Evolutionary conservation across 2,888 invertebrate genomes (phyloP), one percentile per base, ranked within the genome.

Genomic region (Drosophila ustulata): DNA sequence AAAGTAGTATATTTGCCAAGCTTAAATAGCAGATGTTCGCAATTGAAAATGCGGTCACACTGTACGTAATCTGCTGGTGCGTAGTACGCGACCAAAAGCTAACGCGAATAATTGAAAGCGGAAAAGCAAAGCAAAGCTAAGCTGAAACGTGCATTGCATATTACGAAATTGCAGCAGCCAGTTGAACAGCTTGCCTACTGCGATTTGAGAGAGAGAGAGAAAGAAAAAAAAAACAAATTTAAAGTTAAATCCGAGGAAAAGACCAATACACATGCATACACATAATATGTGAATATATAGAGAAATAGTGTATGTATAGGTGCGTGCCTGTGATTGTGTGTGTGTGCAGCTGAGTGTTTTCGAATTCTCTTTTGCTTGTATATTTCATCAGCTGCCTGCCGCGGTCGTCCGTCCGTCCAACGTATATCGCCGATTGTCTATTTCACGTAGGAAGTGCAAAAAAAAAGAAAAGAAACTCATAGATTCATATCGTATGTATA

Each of bases 81-180:
- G 79, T 78, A 76, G 75, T 76, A 53, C 41, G 65, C 69, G 62
- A 78, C 58, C 64, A 64, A 65, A 72, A 73, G 79, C 75, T 68
- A 52, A 78, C 75, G 68, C 75, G 69, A 79, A 50, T 66, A 63
- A 78, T 79, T 76, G 65, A 53, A 69, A 75, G 75, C 75, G 66
- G 59, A 75, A 57, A 70, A 66, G 70, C 52, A 45, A 78, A 65
- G 65, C 56, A 57, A 61, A 75, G 75, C 61, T 68, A 74, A 73
- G 61, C 65, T 69, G 45, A 74, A 66, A 74, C 79, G 79, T 78
- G 75, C 65, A 78, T 78, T 78, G 70, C 55, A 74, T 74, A 66
- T 82, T 74, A 79, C 80, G 80, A 79, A 82, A 78, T 78, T 78
- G 82, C 75, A 78, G 70, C 67, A 66, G 66, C 45, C 46, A 74